These are phyloP conservation scores for Diaprepes abbreviatus DNA, from an alignment of 2,888 invertebrate genomes.

Conservation along the genomic window DNA sequence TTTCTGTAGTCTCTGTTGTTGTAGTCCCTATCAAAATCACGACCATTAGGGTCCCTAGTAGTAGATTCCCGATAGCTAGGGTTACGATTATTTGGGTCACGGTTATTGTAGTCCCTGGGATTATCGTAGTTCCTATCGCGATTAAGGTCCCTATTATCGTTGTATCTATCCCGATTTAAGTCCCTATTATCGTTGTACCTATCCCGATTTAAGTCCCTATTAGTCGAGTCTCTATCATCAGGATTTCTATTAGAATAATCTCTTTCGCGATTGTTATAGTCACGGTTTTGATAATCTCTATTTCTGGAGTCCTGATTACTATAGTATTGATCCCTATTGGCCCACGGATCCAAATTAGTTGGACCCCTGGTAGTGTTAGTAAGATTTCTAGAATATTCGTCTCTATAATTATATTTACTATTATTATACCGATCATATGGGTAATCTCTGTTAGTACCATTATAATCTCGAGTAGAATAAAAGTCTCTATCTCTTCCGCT, in stretches of 20 bases:
- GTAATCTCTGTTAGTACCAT: not conserved
- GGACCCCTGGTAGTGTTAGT: slow-evolving; percentile 1
- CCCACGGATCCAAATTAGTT: not conserved
- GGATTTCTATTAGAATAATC: slow-evolving; percentile 13
- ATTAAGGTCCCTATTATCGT: slow-evolving; percentile 20
- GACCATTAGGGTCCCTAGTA: slow-evolving; percentile 27
- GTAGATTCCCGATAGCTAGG: slow-evolving; percentile 23
- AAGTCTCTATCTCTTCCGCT: slow-evolving; percentile 11
- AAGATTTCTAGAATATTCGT: slow-evolving; percentile 7
- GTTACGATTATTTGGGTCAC: slow-evolving; percentile 31
- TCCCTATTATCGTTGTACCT: slow-evolving; percentile 31
- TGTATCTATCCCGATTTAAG: not conserved
- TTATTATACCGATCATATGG: slow-evolving; percentile 2
- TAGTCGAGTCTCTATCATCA: slow-evolving; percentile 9
- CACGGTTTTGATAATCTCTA: slow-evolving; percentile 12
- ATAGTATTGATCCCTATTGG: slow-evolving; percentile 1
- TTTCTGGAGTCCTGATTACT: not conserved
- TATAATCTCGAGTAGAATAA: slow-evolving; percentile 14
- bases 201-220: not conserved
- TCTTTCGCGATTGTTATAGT: slow-evolving; percentile 20
- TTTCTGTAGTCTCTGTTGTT: slow-evolving; percentile 36
- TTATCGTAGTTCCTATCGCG: slow-evolving; percentile 26
- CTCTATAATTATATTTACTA: slow-evolving; percentile 18
- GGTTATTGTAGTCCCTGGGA: slow-evolving; percentile 41
- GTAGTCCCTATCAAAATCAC: slow-evolving; percentile 29